Evolutionary conservation across 2,888 invertebrate genomes (phyloP).

Genomic region (Osedax fenrisi): DNA sequence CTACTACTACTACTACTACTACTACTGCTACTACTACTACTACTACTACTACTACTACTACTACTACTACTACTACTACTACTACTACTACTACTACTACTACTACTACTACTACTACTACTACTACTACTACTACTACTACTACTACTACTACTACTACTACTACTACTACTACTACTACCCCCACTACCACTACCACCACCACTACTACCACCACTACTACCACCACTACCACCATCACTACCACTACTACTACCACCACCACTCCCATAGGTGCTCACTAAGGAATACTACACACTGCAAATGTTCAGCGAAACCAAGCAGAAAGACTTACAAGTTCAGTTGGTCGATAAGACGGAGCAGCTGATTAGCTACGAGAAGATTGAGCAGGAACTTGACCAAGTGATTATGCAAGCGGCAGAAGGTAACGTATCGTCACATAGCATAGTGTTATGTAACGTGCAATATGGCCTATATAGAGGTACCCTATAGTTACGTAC

Average conservation of each 20-base stretch:
- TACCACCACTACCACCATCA: not conserved
- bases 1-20: no score
- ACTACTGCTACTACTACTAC: not conserved
- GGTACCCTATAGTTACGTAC: no score
- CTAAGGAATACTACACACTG: conserved; percentile 48
- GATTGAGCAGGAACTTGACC: conserved; percentile 49
- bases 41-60: conserved; percentile 13
- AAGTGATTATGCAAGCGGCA: conserved; percentile 50
- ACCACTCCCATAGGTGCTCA: conserved; percentile 47
- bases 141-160: conserved; percentile 11
- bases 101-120: conserved; percentile 11
- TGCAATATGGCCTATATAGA: no score
- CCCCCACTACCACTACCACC: not conserved
- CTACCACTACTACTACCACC: not conserved
- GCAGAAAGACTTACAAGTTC: conserved; percentile 44
- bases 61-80: conserved; percentile 1
- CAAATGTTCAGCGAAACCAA: conserved; percentile 44
- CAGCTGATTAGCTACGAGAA: conserved; percentile 48
- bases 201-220: not conserved
- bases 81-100: conserved; percentile 6
- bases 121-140: conserved; percentile 13
- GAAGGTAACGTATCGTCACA: conserved; percentile 41
- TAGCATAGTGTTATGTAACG: no score
- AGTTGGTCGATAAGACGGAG: conserved; percentile 41
- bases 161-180: conserved; percentile 3